Percentiles rank a stretch among this genome's conserved stretches.
These are phyloP conservation scores for Callyntrura guangdongensis DNA, from an alignment of 2,888 invertebrate species.

Conservation along the genomic window DNA sequence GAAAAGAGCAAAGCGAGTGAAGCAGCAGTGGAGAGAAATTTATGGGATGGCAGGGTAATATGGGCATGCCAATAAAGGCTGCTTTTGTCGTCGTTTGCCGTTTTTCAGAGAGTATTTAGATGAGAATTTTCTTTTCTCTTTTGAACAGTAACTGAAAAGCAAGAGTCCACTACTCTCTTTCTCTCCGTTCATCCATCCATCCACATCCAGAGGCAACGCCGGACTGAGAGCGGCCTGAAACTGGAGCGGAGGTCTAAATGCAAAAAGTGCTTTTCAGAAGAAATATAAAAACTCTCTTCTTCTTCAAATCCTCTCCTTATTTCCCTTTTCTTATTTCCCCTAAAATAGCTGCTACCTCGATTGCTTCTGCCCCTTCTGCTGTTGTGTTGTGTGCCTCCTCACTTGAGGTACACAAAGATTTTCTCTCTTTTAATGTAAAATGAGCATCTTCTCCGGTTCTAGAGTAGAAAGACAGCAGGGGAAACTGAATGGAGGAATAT, in stretches of 20 bases:
- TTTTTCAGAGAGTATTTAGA: not conserved
- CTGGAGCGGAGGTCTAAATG: conserved; percentile 65
- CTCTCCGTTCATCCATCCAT: conserved; percentile 60
- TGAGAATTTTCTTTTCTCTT: not conserved
- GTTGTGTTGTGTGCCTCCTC: too few relatives aligned
- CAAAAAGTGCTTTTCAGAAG: conserved; percentile 3
- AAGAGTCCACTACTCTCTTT: not conserved
- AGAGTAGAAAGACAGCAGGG: not conserved
- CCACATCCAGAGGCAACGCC: conserved; percentile 59
- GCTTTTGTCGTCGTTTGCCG: not conserved
- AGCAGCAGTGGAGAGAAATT: not conserved
- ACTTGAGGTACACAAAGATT: too few relatives aligned
- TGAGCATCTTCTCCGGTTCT: not conserved
- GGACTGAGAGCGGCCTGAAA: conserved; percentile 57
- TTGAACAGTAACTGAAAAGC: conserved; percentile 38
- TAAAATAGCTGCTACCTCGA: too few relatives aligned
- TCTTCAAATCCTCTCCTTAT: not conserved
- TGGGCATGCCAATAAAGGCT: conserved; percentile 14
- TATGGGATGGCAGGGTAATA: conserved; percentile 2
- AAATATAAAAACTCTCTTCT: not conserved
- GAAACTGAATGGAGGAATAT: conserved; percentile 41
- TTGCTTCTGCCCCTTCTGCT: too few relatives aligned
- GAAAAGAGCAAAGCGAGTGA: conserved; percentile 16
- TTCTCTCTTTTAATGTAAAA: not conserved
- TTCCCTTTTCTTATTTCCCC: not conserved